Evolutionary conservation across 2,888 invertebrate genomes (phyloP), one percentile per base, ranked within the genome.

Genomic region (Ypsolopha sequella): DNA sequence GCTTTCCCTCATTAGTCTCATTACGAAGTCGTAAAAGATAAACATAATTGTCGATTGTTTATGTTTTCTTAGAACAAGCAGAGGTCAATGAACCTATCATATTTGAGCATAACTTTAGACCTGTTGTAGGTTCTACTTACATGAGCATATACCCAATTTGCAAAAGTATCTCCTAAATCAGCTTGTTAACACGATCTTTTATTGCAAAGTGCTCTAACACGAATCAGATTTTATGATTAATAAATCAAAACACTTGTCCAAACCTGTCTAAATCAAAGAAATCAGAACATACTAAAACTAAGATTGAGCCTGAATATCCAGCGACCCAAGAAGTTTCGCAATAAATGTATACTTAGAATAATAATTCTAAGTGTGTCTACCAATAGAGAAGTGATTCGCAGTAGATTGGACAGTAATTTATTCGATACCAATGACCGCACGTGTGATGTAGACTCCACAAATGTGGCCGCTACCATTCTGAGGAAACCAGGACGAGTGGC

Each of bases 51-150:
- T 46, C 58, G 47, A 60, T 62, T 60, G 63, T 62, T 60, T 59
- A 54, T 56, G 52, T 60, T 51, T 62, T 60, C 58, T 57, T 52
- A 63, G 62, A 62, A 59, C 54, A 33, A 14, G 55, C 59, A 24
- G 24, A 24, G 73, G 69, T 67, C 62, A 68, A 57, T 64, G 68
- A 73, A 65, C 73, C 62, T 59, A 52, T 52, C 41, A 46, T 11
- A 41, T 39, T 44, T 39, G 48, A 38, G 39, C 39, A 38, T 38
- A 38, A 48, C 38, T 10, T 39, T 39, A 9, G 39, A 48, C 33
- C 39, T n/a, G 24, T 39, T 39, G 48, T 33, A n/a, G n/a, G n/a
- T n/a, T n/a, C n/a, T n/a, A 33, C 48, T 24, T 24, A 24, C 24
- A 24, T 24, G 24, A 4, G 4, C 4, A 4, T 3, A 24, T 24